These are phyloP conservation scores for Temnothorax ravouxi DNA, from an alignment of 2,888 invertebrate species.

Conservation along the genomic window DNA sequence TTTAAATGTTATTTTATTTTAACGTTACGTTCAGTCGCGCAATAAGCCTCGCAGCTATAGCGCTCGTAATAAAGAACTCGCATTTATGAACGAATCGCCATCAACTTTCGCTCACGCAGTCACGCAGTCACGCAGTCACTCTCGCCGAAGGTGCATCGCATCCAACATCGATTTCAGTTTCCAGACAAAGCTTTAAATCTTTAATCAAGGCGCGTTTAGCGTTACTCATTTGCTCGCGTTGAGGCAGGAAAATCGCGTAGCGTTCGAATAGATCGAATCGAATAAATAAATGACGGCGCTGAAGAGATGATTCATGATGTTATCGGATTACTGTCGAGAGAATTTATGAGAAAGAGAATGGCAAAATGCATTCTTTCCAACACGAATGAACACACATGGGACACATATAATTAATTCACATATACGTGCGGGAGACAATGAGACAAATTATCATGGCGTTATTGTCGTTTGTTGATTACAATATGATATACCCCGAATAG, in stretches of 20 bases:
- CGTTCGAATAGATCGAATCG: not conserved
- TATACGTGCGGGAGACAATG: not conserved
- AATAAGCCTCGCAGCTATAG: constrained; percentile 53
- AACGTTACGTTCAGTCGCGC: constrained; percentile 67
- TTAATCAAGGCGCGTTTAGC: not conserved
- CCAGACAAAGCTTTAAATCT: constrained; percentile 53
- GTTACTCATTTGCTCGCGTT: not conserved
- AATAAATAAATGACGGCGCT: not conserved
- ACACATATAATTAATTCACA: not conserved
- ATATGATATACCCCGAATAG: not conserved
- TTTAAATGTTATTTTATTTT: constrained; percentile 67
- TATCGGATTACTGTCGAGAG: not conserved
- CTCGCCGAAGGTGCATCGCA: constrained; percentile 53
- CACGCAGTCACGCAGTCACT: constrained; percentile 49
- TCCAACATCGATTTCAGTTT: constrained; percentile 61
- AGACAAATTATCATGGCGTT: not conserved
- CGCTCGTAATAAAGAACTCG: constrained; percentile 30
- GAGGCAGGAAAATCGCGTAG: not conserved
- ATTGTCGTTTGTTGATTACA: not conserved
- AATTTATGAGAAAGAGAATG: not conserved
- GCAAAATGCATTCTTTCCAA: constrained; percentile 3
- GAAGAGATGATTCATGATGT: not conserved
- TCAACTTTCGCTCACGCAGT: constrained; percentile 52
- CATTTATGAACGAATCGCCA: constrained; percentile 51
- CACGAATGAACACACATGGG: not conserved